Base-by-base conservation (phyloP, 2,113 vertebrate genomes). In the Triplophysa dalaica region DNA sequence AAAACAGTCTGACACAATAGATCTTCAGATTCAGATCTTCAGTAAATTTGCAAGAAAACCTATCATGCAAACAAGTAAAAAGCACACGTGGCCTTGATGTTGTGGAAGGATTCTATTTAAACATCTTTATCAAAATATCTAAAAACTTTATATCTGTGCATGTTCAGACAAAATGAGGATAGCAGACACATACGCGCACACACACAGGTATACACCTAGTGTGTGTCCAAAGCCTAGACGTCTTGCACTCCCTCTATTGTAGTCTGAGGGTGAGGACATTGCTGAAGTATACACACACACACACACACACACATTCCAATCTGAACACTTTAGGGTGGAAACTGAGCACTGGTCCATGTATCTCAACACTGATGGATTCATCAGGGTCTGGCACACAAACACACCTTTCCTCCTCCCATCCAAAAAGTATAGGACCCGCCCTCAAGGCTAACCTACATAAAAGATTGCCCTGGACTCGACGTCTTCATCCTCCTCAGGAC, bases 381-480 rank as follows among this genome's bases (percentile, higher is more conserved):
- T 8, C 19, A 58, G 54, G 54, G 19, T 58, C 54, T 58, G 19
- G 2, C 54, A 58, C 17, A 58, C n/a, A 21, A 69, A 67, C 69
- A 38, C 66, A 77, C 84, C 83, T 84, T 86, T 77, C 81, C 73
- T 33, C 63, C 62, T 58, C 66, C 79, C 54, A 43, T 54, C 14
- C 26, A 56, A 50, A 64, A 38, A 54, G 13, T 62, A 1, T 64
- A 61, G 72, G 86, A 75, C 87, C 90, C 91, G 87, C 89, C 92
- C 90, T 80, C 61, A 67, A 84, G 85, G 82, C 79, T 66, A 75
- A 84, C 81, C 87, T 93, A 91, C 93, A 93, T 91, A 75, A 91
- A 60, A 38, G 82, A 82, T 83, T 86, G 86, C 74, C 68, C 75
- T 63, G 41, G 56, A 73, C 80, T 81, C 62, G 84, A 67, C 80